Evolutionary conservation across 2,888 invertebrate genomes (phyloP).

Genomic region (Hemithea aestivaria): DNA sequence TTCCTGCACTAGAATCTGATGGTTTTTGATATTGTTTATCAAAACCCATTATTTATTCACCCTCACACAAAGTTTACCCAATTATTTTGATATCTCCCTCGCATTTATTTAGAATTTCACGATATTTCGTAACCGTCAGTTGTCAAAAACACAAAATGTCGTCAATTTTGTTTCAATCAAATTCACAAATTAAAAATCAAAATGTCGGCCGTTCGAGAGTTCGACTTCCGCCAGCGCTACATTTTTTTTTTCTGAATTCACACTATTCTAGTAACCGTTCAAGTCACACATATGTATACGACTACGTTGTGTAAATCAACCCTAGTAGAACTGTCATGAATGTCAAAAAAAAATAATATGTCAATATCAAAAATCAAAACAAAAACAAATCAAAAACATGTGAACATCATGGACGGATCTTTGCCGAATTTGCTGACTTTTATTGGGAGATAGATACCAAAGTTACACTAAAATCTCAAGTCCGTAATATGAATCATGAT

Average conservation of each 20-base stretch:
- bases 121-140: conserved; percentile 27
- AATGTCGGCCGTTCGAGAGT: conserved; percentile 11
- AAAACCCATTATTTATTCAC: conserved; percentile 26
- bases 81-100: conserved; percentile 31
- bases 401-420: conserved; percentile 53
- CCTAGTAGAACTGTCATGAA: too few species aligned
- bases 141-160: conserved; percentile 31
- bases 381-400: conserved; percentile 56
- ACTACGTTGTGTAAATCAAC: too few species aligned
- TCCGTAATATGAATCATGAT: conserved; percentile 60
- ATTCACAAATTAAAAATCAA: conserved; percentile 21
- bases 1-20: conserved; percentile 10
- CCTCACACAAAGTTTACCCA: conserved; percentile 14
- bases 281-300: too few species aligned
- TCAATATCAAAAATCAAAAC: conserved; percentile 9
- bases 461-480: conserved; percentile 49
- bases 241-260: too few species aligned
- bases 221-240: too few species aligned
- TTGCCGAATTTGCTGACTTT: conserved; percentile 34
- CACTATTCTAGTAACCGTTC: too few species aligned
- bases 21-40: conserved; percentile 25
- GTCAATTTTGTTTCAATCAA: conserved; percentile 29
- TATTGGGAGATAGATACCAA: conserved; percentile 35
- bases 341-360: too few species aligned
- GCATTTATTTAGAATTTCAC: conserved; percentile 28